A percentile compares a stretch with the other conserved stretches of the same genome.
phyloP scores from a whole-genome alignment of 2,113 vertebrate genomes.

The Strigops habroptila region DNA sequence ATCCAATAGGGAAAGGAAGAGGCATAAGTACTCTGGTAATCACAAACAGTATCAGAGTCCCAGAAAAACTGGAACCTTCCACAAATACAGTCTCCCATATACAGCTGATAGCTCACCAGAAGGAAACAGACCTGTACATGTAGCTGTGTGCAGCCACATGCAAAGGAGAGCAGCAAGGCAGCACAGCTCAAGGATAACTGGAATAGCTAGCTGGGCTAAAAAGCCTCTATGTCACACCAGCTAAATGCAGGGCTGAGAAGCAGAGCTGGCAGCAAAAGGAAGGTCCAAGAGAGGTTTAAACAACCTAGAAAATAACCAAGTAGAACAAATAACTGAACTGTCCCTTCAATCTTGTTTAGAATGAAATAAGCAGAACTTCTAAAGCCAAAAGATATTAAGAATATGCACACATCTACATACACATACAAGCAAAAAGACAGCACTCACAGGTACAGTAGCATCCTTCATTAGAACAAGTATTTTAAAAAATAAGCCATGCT shows the following conservation, averaged over 20 bases:
- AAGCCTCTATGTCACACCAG: neutral
- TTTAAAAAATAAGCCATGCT: neutral
- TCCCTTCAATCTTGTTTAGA: neutral
- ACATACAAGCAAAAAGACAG: neutral
- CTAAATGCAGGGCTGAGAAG: neutral
- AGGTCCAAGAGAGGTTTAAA: neutral
- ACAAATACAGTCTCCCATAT: neutral
- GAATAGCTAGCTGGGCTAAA: neutral
- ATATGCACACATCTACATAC: neutral
- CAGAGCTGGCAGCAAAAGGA: neutral
- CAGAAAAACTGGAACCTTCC: neutral
- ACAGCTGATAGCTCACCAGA: neutral
- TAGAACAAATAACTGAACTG: neutral
- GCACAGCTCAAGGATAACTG: neutral
- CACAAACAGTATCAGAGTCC: neutral
- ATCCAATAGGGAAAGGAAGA: neutral
- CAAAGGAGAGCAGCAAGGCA: neutral
- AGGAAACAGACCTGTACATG: neutral
- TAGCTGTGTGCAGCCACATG: neutral
- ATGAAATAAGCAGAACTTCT: neutral
- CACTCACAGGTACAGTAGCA: neutral
- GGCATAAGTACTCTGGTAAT: neutral
- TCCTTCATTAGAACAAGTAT: neutral
- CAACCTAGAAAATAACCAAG: neutral
- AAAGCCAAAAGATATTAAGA: neutral